Evolutionary conservation across 2,888 invertebrate species (phyloP).

Genomic region (Lithodes maja): DNA sequence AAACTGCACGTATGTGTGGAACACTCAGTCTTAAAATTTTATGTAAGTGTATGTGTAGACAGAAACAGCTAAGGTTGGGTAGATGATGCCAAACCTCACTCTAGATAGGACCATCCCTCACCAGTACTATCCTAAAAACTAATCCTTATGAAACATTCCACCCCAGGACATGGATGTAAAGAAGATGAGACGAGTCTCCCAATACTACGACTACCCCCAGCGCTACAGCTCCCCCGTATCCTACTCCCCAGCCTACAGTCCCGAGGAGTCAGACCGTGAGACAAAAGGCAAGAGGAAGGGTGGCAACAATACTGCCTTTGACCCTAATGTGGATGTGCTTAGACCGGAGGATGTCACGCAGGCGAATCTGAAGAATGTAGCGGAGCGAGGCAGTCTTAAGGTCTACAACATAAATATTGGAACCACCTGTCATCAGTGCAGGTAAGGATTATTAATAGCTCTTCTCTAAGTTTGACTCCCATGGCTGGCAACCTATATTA

Average conservation of each 20-base stretch:
- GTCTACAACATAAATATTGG: constrained; percentile 54
- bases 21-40: no score
- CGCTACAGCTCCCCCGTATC: neutral
- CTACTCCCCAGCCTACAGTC: neutral
- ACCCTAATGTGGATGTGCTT: constrained; percentile 59
- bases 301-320: constrained; percentile 26
- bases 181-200: constrained; percentile 32
- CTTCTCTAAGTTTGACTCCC: no score
- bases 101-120: no score
- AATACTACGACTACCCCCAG: neutral
- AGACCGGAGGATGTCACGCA: constrained; percentile 57
- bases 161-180: constrained; percentile 55
- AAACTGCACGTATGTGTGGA: no score
- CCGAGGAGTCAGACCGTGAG: neutral
- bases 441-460: constrained; percentile 13
- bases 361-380: constrained; percentile 47
- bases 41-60: no score
- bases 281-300: neutral
- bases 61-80: no score
- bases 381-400: constrained; percentile 50
- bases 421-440: constrained; percentile 69
- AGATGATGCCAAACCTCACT: no score
- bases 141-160: no score
- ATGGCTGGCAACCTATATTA: neutral
- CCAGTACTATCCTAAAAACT: no score